phyloP scores from a whole-genome alignment of 2,113 vertebrate species.

The Eudorcas thomsonii region DNA sequence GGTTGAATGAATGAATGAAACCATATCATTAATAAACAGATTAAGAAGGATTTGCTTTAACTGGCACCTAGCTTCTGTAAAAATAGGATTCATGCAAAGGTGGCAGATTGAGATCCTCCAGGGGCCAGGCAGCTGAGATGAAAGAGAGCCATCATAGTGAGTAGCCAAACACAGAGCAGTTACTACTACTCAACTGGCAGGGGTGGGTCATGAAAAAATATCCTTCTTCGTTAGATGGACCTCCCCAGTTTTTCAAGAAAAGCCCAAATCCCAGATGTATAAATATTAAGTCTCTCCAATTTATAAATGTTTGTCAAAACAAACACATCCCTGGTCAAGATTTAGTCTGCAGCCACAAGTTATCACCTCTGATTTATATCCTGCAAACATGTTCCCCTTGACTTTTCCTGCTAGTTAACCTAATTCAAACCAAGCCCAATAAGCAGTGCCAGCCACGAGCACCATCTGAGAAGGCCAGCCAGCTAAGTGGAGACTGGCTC shows the following conservation, averaged over 20 bases:
- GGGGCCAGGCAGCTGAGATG: background rate
- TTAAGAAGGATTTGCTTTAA: background rate
- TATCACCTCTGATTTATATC: background rate
- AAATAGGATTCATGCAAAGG: background rate
- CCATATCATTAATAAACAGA: background rate
- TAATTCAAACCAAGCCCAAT: background rate
- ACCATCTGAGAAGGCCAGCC: background rate
- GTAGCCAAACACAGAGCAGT: background rate
- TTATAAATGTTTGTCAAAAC: conserved; percentile 15
- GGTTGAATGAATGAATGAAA: background rate
- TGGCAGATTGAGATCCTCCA: background rate
- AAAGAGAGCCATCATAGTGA: background rate
- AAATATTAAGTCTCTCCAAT: conserved; percentile 16
- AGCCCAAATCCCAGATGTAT: background rate
- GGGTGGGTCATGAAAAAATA: background rate
- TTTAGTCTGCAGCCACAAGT: background rate
- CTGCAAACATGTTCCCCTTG: background rate
- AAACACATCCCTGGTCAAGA: background rate
- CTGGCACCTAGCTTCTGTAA: background rate
- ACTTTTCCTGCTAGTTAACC: background rate
- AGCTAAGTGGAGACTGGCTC: background rate
- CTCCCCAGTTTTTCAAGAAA: conserved; percentile 24
- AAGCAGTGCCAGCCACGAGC: background rate
- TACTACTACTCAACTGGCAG: background rate
- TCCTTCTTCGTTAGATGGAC: background rate